Evolutionary conservation across 1,140 invertebrate species (phyloP).

Genomic region (Bombus sibiricus): DNA sequence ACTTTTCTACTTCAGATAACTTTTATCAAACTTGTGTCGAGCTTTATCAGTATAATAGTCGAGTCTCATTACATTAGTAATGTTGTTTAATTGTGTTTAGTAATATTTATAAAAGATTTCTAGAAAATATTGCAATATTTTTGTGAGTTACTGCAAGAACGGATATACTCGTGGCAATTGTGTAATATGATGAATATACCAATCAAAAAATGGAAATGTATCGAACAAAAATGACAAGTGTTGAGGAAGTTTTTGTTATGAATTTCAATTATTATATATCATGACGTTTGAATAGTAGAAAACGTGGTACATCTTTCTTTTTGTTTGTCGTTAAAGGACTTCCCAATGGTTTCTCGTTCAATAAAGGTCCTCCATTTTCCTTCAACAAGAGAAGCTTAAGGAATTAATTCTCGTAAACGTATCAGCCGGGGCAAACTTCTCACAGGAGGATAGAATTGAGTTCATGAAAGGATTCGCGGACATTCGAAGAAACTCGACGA

Average conservation of each 20-base stretch:
- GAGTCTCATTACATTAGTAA: too few relatives aligned
- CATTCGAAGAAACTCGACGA: constrained; percentile 61
- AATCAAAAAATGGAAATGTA: neutral
- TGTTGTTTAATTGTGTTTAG: too few relatives aligned
- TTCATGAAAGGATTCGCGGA: constrained; percentile 59
- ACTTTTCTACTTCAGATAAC: too few relatives aligned
- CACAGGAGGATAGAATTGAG: constrained; percentile 56
- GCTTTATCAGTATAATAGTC: neutral
- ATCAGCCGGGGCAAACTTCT: constrained; percentile 48
- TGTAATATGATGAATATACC: neutral
- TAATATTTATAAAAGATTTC: too few relatives aligned
- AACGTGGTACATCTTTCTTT: too few relatives aligned
- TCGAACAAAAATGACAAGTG: neutral
- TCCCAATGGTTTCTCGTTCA: neutral
- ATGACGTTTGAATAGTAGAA: neutral
- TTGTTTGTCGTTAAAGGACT: neutral
- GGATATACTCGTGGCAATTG: neutral
- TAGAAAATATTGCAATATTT: too few relatives aligned
- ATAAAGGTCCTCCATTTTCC: neutral
- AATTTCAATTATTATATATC: too few relatives aligned
- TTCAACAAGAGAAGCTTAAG: constrained; percentile 23
- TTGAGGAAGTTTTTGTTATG: neutral
- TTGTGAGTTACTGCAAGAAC: too few relatives aligned
- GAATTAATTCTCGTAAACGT: constrained; percentile 57
- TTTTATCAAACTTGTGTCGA: too few relatives aligned